Base-by-base conservation (phyloP, 1,140 invertebrate genomes). In the Chironomus tepperi region DNA sequence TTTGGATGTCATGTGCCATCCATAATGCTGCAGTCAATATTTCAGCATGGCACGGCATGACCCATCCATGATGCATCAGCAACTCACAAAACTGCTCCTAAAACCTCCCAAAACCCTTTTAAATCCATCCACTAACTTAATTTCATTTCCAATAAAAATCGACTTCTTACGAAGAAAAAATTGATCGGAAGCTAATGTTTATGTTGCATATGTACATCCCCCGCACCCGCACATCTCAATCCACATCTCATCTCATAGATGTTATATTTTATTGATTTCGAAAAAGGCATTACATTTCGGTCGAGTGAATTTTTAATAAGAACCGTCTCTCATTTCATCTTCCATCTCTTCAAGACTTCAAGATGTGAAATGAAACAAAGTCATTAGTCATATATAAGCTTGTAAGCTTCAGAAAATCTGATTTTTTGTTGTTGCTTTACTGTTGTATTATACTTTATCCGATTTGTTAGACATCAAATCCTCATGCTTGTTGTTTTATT, bases 221-320 rank as follows among this genome's bases (percentile, higher is more conserved):
- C 5, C 24, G 2, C 24, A n/a, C n/a, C n/a, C n/a, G n/a, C n/a
- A n/a, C n/a, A n/a, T n/a, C n/a, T n/a, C n/a, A n/a, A n/a, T n/a
- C 24, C 24, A 34, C 24, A 34, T 57, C 12, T n/a, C 12, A 57
- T n/a, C 12, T 57, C 12, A 57, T 18, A 19, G n/a, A 70, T 18
- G 16, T 70, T 70, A 18, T 18, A 12, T 70, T 70, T 70, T 70
- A 70, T 70, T 70, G 65, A 70, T 70, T 70, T 70, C 47, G 12
- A 18, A 18, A n/a, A 21, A 18, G 9, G 65, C 19, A 70, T 70
- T 70, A 70, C 65, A 21, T 70, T 70, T 70, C 47, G 65, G 65
- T 70, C 10, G 65, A 70, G 19, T 70, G 19, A 18, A 70, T 70
- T 70, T 70, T 70, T 70, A 70, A 70, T 70, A 70, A 70, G 65